Base-by-base conservation (phyloP, 2,888 invertebrate genomes). In the Chaetoderma sp. region DNA sequence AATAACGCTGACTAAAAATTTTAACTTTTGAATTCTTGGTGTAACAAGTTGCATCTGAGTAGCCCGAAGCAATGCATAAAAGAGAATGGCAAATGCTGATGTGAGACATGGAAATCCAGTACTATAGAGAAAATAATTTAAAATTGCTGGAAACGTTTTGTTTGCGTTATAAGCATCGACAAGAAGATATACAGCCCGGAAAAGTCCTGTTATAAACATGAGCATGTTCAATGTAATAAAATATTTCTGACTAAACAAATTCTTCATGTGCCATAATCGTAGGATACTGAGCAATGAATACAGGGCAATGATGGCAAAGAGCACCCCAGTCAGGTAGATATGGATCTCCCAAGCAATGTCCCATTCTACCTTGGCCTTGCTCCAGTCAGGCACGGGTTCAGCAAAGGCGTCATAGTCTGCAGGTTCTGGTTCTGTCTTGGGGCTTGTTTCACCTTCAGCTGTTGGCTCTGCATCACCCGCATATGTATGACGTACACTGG, bases 121-220 rank as follows among this genome's bases (percentile, higher is more conserved):
- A 82, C 94, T 93, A 70, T 94, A 90, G 42, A 96, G 87, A 56
- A 95, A 91, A 81, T 94, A 93, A 59, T 94, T 93, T 33, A 94
- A 44, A 13, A 79, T 92, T 67, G 93, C 86, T 65, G 93, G 93
- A 82, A 95, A 90, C 0, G 93, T 93, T 67, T 90, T 90, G 68
- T 92, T 91, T n/a, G 93, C 91, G 82, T 96, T 96, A 84, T 96
- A 96, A 0, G 95, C 94, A 87, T 96, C 96, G 83, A 95, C 93
- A 76, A 95, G 93, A 76, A 96, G 90, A 83, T 94, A 95, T 77
- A 94, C 92, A 76, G 94, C 93, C 56, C 86, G 71, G n/a, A 81
- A 88, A 21, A 92, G 90, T 82, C 96, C 94, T 47, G 95, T 92
- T 13, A 92, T 89, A 10, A 95, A 93, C 61, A 96, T 87, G 74